Evolutionary conservation across 37 sponge, comb jelly and placozoan species (phyloP).

Genomic region (Amphimedon queenslandica): DNA sequence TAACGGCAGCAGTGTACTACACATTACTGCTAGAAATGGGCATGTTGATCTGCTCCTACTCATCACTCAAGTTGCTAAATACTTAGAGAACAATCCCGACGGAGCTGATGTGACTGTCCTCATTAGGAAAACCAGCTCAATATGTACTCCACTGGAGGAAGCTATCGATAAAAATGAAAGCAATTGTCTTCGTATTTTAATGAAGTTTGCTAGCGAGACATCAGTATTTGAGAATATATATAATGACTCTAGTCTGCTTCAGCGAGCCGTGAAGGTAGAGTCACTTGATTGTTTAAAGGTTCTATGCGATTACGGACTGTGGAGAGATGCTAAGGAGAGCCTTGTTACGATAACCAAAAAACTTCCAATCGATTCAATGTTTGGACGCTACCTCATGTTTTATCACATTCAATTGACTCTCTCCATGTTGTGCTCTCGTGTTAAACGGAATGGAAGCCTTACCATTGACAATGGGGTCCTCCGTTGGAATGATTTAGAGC

Average conservation of each 20-base stretch:
- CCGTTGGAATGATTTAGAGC: constrained; percentile 38
- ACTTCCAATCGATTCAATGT: constrained; percentile 5
- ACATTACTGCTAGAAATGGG: constrained; percentile 39
- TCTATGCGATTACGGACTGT: constrained; percentile 41
- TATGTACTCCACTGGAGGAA: constrained; percentile 38
- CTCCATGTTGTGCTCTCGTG: constrained; percentile 3
- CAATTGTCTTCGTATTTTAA: constrained; percentile 36
- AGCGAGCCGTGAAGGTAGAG: constrained; percentile 23
- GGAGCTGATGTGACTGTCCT: constrained; percentile 18
- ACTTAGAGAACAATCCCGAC: not conserved
- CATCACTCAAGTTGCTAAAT: constrained; percentile 32
- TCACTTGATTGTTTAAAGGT: constrained; percentile 30
- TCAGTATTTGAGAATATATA: constrained; percentile 10
- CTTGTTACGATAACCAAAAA: constrained; percentile 20
- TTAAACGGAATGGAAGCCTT: not conserved
- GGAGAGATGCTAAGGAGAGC: constrained; percentile 16
- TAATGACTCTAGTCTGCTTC: constrained; percentile 14
- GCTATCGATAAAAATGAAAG: constrained; percentile 14
- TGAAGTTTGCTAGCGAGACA: constrained; percentile 6
- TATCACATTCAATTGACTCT: constrained; percentile 48
- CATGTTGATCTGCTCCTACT: constrained; percentile 23
- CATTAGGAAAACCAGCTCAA: not conserved
- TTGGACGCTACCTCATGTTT: constrained; percentile 38
- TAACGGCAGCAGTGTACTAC: constrained; percentile 45
- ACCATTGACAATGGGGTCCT: not conserved